Evolutionary conservation across 2,113 vertebrate species (phyloP), one percentile per base, ranked within the genome.

Genomic region (Zingel zingel): DNA sequence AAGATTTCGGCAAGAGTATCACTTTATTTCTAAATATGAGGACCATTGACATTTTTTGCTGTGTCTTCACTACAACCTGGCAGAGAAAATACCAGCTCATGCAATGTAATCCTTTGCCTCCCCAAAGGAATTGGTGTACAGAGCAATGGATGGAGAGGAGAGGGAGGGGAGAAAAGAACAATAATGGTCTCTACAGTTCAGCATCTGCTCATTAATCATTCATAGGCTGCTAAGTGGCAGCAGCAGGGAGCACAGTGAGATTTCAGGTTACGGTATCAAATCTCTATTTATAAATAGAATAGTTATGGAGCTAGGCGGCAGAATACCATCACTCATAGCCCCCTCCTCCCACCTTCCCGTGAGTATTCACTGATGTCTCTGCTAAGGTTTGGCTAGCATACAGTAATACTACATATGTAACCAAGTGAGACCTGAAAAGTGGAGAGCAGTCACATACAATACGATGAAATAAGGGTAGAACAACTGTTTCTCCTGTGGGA

Each of bases 171-270:
- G 81, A 86, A 85, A 80, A 77, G 79, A 87, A 93, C 89, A 90
- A 93, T 90, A 93, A 94, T 91, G 91, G 88, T 88, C 88, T 93
- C 90, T 88, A 87, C 90, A 92, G 91, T 94, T 95, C 93, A 92
- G 92, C 88, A 93, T 94, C 86, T 93, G 90, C 94, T 94, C 93
- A 95, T 95, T 94, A 96, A 94, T 95, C 93, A 95, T 95, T 95
- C 91, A 95, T 94, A 84, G 88, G 74, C 85, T 89, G 68, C 90
- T 91, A 93, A 94, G 91, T 93, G 92, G 90, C 91, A 93, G 88
- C 89, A 82, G 87, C 90, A 88, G 91, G 92, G 87, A 91, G 89
- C 83, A 77, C 88, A 86, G 87, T 81, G 86, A 92, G 89, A 94
- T 92, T 93, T 93, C 89, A 94, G 92, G 91, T 94, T 93, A 91